Evolutionary conservation across 2,113 vertebrate genomes (phyloP), one percentile per base, ranked within the genome.

Genomic region (Lycaon pictus): DNA sequence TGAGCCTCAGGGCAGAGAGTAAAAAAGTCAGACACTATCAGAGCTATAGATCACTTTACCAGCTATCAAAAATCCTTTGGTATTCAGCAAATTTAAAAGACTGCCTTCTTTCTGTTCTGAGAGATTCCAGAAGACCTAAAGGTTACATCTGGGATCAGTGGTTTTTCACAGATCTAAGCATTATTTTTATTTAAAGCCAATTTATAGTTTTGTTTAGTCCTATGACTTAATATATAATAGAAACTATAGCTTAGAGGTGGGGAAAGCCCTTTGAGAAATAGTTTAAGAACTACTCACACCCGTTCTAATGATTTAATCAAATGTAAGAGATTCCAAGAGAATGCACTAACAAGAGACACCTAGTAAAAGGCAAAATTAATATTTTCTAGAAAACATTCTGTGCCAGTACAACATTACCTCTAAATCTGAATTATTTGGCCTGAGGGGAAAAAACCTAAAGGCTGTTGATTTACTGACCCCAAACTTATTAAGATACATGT

Each of bases 101-200:
- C 84, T 87, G 62, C 35, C 32, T 96, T 90, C 71, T 80, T 83
- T 97, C 62, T 93, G 23, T 37, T 65, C 86, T 84, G 16, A 88
- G 92, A 89, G 83, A 97, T 79, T 97, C 51, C 56, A 88, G 82
- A 95, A 87, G 65, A 53, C 63, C 94, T 96, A 87, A 83, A 71
- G 89, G 37, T 79, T 97, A 69, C 29, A 81, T 93, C 10, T 62
- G 79, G 84, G 85, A 96, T 90, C 72, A 60, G 29, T 79, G 27
- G 71, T 93, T 83, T 93, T 96, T 91, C 93, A 89, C 55, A 83
- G 74, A 95, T 89, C 79, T 96, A 93, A 97, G 83, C 74, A 92
- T 92, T 84, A 74, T 77, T 96, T 95, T 76, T 96, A 82, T 72
- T 96, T 83, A 93, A 97, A 96, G 67, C 13, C 83, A 96, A 90